These are phyloP conservation scores for Acanthococcus lagerstroemiae DNA, from an alignment of 2,888 invertebrate species.

Conservation along the genomic window DNA sequence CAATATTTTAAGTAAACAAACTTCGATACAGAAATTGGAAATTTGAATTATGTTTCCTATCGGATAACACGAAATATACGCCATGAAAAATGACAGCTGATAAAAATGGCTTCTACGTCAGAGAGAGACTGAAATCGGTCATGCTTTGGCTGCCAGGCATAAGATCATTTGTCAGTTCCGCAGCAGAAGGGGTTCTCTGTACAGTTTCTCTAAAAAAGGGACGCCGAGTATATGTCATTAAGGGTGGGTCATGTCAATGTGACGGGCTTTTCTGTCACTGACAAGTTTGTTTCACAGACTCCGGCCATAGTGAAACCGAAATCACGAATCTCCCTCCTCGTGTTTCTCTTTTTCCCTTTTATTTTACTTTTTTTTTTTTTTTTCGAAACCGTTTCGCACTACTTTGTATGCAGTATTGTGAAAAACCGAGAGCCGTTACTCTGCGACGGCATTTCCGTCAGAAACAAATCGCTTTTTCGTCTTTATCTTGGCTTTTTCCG, in stretches of 20 bases:
- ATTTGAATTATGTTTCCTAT: no score
- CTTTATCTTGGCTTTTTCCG: slow-evolving; percentile 17
- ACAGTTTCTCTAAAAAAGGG: no score
- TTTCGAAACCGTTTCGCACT: not conserved
- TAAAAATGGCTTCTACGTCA: slow-evolving; percentile 23
- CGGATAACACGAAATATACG: no score
- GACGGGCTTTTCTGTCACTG: slow-evolving; percentile 26
- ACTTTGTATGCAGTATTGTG: slow-evolving; percentile 26
- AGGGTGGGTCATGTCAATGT: slow-evolving; percentile 28
- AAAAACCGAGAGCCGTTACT: slow-evolving; percentile 23
- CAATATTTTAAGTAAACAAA: no score
- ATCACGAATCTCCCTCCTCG: slow-evolving; percentile 15
- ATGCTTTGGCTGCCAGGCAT: slow-evolving; percentile 22
- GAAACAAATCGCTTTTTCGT: slow-evolving; percentile 24
- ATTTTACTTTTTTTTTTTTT: not conserved
- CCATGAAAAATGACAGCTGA: slow-evolving; percentile 22
- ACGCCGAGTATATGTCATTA: slow-evolving; percentile 24
- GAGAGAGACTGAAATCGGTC: slow-evolving; percentile 16
- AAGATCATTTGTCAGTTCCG: slow-evolving; percentile 23
- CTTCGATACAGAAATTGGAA: no score
- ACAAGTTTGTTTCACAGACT: slow-evolving; percentile 25
- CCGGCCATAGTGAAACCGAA: slow-evolving; percentile 24
- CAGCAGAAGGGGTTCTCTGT: no score
- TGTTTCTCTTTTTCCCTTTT: not conserved
- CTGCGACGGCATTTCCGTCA: slow-evolving; percentile 22